Evolutionary conservation across 2,888 invertebrate genomes (phyloP).

Genomic region (Lasioglossum oenotherae): DNA sequence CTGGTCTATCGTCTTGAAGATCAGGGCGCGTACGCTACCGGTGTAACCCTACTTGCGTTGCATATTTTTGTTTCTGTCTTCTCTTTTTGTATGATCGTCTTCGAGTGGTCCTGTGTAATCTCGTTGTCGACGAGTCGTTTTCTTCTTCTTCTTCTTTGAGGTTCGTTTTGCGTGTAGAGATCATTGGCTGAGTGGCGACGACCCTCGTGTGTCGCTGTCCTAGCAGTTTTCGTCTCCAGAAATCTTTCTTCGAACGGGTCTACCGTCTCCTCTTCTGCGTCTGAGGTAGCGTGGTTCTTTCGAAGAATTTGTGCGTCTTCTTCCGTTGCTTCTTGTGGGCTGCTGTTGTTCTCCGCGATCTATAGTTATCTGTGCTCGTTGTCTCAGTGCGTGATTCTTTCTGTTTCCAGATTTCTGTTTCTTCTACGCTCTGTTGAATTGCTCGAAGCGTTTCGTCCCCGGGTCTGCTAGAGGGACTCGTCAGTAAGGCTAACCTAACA

Average conservation of each 20-base stretch:
- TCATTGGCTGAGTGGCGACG: not conserved
- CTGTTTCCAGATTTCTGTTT: not conserved
- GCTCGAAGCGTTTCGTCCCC: conserved; percentile 4
- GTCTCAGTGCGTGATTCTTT: not conserved
- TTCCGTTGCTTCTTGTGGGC: not conserved
- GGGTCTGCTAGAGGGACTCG: conserved; percentile 12
- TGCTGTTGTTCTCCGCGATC: not conserved
- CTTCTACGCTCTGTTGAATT: not conserved
- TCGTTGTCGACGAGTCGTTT: not conserved
- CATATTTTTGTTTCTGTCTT: not conserved
- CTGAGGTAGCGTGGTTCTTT: not conserved
- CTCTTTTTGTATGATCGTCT: not conserved
- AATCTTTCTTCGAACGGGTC: not conserved
- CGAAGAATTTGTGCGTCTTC: not conserved
- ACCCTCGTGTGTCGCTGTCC: not conserved
- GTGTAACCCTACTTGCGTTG: not conserved
- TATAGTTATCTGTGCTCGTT: not conserved
- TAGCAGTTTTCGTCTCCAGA: not conserved
- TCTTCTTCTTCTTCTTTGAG: not conserved
- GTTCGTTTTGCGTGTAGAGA: not conserved
- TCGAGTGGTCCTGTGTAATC: not conserved
- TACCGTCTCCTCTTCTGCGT: not conserved
- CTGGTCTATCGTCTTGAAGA: not conserved
- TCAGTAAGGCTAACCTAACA: conserved; percentile 11
- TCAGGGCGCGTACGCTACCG: not conserved